Conservation (phyloP, 2,888 invertebrate genomes). For the Stenodema calcarata region DNA sequence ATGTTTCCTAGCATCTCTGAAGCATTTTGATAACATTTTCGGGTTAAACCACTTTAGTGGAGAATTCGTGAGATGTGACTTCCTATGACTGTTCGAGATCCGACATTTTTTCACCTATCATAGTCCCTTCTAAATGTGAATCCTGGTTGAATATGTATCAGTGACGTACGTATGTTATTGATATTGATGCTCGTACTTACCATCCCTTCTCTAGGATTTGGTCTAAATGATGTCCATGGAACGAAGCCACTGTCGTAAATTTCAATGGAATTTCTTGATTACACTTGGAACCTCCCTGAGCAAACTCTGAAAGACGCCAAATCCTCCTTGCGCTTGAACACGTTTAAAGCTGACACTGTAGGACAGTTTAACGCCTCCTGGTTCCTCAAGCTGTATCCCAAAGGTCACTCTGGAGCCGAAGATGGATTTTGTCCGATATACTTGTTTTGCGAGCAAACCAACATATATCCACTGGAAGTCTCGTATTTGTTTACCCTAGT, state of each 20-base stretch:
- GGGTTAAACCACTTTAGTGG: no score
- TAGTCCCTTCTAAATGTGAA: no score
- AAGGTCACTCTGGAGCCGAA: background rate
- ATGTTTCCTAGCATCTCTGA: no score
- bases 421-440: background rate
- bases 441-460: background rate
- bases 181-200: no score
- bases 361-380: background rate
- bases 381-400: background rate
- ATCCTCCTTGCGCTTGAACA: background rate
- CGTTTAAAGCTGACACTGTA: background rate
- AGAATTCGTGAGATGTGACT: no score
- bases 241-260: background rate
- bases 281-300: background rate
- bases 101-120: no score
- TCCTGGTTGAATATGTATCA: no score
- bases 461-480: background rate
- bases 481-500: background rate
- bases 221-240: background rate
- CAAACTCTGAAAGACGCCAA: background rate
- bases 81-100: no score
- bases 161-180: no score
- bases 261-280: background rate
- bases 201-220: no score
- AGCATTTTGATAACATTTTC: no score